A percentile compares a stretch with the other conserved stretches of the same genome.
phyloP scores from a whole-genome alignment of 2,113 vertebrate species.

The Narcine bancroftii region DNA sequence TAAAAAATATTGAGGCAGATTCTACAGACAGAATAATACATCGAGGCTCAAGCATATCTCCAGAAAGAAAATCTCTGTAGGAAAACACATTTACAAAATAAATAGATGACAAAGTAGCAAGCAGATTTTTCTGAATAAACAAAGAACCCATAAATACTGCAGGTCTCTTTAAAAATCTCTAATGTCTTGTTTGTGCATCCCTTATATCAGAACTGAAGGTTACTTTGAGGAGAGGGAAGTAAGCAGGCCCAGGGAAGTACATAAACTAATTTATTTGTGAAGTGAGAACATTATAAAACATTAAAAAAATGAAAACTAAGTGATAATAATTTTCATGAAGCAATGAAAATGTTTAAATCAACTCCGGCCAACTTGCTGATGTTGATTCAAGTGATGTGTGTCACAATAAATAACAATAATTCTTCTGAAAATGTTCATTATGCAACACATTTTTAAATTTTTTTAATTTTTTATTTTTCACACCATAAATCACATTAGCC shows the following conservation, averaged over 20 bases:
- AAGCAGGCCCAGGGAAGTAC: neutral
- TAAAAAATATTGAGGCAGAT: too few relatives aligned
- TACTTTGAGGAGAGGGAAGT: neutral
- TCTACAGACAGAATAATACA: neutral
- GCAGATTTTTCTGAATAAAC: neutral
- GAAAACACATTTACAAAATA: neutral
- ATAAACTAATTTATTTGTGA: neutral
- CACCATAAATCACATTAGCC: too few relatives aligned
- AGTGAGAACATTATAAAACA: neutral
- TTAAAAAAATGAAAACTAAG: neutral
- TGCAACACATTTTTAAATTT: too few relatives aligned
- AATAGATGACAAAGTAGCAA: neutral
- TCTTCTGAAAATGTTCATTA: neutral
- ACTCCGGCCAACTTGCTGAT: neutral
- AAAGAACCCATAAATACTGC: neutral
- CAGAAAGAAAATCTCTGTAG: neutral
- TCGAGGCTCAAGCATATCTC: neutral
- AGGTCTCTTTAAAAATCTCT: neutral
- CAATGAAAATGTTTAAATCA: neutral
- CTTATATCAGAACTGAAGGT: neutral
- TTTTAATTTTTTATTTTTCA: too few relatives aligned
- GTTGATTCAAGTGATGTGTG: too few relatives aligned
- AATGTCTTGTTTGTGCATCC: neutral
- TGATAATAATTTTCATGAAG: neutral
- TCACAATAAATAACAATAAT: neutral